Evolutionary conservation across 2,888 invertebrate species (phyloP), one percentile per base, ranked within the genome.

Genomic region (Craniophora ligustri): DNA sequence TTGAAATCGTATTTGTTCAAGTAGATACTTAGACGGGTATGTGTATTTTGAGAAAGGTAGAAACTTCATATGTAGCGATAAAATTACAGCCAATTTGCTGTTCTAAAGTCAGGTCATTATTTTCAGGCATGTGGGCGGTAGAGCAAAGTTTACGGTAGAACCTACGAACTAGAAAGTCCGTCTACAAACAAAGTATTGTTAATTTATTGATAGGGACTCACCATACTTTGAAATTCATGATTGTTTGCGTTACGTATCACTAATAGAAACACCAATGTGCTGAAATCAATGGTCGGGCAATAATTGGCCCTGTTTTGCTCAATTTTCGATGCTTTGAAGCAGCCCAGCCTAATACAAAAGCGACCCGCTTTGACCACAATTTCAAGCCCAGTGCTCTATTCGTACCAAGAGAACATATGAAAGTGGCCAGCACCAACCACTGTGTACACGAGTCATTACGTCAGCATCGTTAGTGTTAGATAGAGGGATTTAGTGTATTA

Each of bases 401-500:
- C n/a, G n/a, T 15, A 18, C 11, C 4, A 3, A 11, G 26, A 16
- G 10, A 21, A 26, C 21, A 26, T 66, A 5, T 11, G 7, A 36
- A 14, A 13, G 19, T 34, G 38, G 16, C 50, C 42, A 39, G 23
- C 19, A n/a, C 34, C 14, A 5, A 6, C 51, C 51, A 66, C 16
- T 50, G 40, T 38, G 34, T 42, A 19, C 18, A 44, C 10, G 13
- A 38, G 34, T 45, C 42, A 42, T 54, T 67, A 67, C 39, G 11
- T 36, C 28, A 18, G 36, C 26, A 16, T 44, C 63, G 26, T 55
- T 63, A 67, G 41, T 51, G 36, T 42, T 46, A 36, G 21, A 47
- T 44, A 32, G 31, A 67, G 21, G 10, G 68, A 40, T 54, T 63
- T 62, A 67, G 14, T 55, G 18, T 63, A 55, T 55, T 39, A 62